These are phyloP conservation scores for Hyles euphorbiae DNA, from an alignment of 1,140 invertebrate species.

Conservation along the genomic window DNA sequence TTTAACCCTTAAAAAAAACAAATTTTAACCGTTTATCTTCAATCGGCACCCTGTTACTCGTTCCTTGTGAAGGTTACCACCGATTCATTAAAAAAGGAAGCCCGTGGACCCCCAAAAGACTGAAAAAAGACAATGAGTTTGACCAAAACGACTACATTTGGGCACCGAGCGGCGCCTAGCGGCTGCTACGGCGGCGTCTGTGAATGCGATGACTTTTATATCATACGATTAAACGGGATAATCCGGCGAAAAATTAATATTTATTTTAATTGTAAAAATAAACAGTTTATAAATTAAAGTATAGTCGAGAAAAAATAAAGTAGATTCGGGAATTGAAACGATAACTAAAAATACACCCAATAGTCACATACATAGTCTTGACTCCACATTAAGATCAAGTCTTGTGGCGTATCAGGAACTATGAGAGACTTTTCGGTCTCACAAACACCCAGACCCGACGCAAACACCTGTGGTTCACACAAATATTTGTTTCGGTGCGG, in stretches of 20 bases:
- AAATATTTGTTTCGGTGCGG: too few species aligned
- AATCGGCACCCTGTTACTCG: constrained; percentile 73
- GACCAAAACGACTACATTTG: constrained; percentile 67
- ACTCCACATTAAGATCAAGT: too few species aligned
- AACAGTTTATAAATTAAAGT: too few species aligned
- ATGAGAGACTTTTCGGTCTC: too few species aligned
- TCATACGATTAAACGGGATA: constrained; percentile 18
- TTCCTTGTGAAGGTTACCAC: constrained; percentile 73
- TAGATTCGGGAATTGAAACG: too few species aligned
- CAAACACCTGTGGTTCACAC: too few species aligned
- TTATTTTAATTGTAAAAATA: too few species aligned
- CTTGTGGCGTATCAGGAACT: too few species aligned
- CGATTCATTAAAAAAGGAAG: constrained; percentile 71
- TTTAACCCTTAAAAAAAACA: constrained; percentile 52
- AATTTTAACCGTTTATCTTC: constrained; percentile 63
- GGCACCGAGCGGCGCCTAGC: constrained; percentile 71
- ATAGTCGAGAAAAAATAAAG: too few species aligned
- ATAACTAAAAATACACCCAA: too few species aligned
- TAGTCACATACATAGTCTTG: too few species aligned
- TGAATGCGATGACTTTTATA: constrained; percentile 59
- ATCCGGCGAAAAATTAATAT: background rate
- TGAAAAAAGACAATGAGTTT: constrained; percentile 58
- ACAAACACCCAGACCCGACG: too few species aligned
- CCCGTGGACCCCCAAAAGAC: constrained; percentile 71
- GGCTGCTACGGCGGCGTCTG: constrained; percentile 65